These are phyloP conservation scores for Adoxophyes honmai DNA, from an alignment of 1,140 invertebrate species.

Conservation along the genomic window DNA sequence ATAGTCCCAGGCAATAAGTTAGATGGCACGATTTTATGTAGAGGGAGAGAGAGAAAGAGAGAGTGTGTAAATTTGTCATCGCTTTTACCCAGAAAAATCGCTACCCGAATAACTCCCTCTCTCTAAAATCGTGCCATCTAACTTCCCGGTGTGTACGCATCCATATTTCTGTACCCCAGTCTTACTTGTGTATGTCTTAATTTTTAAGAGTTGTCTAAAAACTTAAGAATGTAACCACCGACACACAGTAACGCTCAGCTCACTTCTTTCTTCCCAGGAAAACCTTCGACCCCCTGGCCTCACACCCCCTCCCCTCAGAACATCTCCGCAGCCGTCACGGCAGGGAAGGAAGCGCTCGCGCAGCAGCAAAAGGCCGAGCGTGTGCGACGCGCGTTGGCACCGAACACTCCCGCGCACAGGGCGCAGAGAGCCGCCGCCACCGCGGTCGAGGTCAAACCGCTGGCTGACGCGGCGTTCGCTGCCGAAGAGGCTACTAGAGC, in stretches of 20 bases:
- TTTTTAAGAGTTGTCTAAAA: no score
- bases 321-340: slow-evolving; percentile 67
- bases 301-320: slow-evolving; percentile 41
- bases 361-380: slow-evolving; percentile 77
- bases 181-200: neutral
- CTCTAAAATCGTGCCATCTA: no score
- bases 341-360: slow-evolving; percentile 78
- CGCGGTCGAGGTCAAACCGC: slow-evolving; percentile 74
- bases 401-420: slow-evolving; percentile 80
- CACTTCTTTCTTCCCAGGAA: slow-evolving; percentile 23
- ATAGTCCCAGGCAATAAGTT: no score
- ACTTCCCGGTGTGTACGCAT: no score
- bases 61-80: no score
- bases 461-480: slow-evolving; percentile 81
- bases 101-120: no score
- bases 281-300: slow-evolving; percentile 34
- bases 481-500: slow-evolving; percentile 81
- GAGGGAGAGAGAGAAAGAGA: no score
- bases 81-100: no score
- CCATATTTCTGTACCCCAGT: neutral
- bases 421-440: slow-evolving; percentile 84
- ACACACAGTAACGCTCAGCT: no score
- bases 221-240: no score
- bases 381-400: slow-evolving; percentile 59
- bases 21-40: no score